Evolutionary conservation across 2,113 vertebrate genomes (phyloP).

Genomic region (Neopipo cinnamomea): DNA sequence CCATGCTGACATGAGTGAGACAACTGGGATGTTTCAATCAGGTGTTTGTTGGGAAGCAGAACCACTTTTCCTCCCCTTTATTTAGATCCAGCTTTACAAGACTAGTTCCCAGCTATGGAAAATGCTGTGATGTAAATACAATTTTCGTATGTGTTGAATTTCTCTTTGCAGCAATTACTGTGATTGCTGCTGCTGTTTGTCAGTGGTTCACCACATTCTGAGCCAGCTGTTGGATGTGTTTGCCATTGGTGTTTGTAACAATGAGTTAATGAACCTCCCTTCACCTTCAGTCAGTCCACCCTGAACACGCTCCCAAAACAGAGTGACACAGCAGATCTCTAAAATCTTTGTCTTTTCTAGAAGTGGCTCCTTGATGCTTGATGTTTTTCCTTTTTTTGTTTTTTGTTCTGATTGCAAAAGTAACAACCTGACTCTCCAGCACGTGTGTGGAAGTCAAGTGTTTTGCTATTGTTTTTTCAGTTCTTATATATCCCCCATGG

Average conservation of each 20-base stretch:
- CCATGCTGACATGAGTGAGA: background rate
- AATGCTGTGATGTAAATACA: background rate
- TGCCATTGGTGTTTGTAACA: accelerated
- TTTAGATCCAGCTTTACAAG: background rate
- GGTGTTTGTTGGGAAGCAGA: background rate
- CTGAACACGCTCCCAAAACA: background rate
- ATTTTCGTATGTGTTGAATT: background rate
- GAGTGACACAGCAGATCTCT: background rate
- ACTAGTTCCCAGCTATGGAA: background rate
- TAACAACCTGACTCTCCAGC: background rate
- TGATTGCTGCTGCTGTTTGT: background rate
- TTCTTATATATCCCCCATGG: background rate
- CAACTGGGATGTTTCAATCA: background rate
- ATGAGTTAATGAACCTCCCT: background rate
- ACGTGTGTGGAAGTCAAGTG: background rate
- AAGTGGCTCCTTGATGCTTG: background rate
- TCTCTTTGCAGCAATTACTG: background rate
- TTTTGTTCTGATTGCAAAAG: background rate
- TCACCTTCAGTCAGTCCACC: accelerated
- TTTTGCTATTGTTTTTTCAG: background rate
- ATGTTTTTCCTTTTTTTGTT: background rate
- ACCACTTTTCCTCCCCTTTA: background rate
- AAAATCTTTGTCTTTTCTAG: background rate
- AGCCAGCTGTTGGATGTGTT: background rate
- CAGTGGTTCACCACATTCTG: background rate